These are phyloP conservation scores for Nomia melanderi DNA, from an alignment of 1,140 invertebrate genomes.

Conservation along the genomic window DNA sequence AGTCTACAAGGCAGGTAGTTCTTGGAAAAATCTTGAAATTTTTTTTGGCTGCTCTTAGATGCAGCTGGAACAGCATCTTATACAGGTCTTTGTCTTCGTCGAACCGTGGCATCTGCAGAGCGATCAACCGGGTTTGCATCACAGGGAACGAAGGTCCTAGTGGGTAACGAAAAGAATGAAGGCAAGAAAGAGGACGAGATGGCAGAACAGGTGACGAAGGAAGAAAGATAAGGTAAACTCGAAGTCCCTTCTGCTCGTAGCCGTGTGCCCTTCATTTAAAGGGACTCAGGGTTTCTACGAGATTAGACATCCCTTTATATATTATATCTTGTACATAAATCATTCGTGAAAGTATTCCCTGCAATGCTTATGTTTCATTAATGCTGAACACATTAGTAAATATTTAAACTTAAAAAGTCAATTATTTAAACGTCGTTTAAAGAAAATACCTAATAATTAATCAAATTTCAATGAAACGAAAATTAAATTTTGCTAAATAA, in stretches of 20 bases:
- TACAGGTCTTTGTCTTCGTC: slow-evolving; percentile 29
- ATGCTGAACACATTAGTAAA: no score
- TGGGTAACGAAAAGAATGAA: slow-evolving; percentile 10
- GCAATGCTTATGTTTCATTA: no score
- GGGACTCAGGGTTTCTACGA: slow-evolving; percentile 2
- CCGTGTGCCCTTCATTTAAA: slow-evolving; percentile 38
- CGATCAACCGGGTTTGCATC: slow-evolving; percentile 16
- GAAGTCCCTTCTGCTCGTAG: slow-evolving; percentile 7
- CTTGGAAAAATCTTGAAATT: slow-evolving; percentile 27
- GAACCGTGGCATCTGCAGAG: slow-evolving; percentile 23
- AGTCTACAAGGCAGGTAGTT: slow-evolving; percentile 38
- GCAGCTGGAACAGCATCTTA: neutral
- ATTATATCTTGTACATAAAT: no score
- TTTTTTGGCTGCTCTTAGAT: slow-evolving; percentile 1
- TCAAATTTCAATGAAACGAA: no score
- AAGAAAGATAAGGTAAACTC: slow-evolving; percentile 14
- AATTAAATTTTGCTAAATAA: no score
- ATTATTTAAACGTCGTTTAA: no score
- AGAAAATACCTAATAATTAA: no score
- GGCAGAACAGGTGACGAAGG: neutral
- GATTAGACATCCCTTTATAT: neutral
- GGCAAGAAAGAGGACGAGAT: neutral
- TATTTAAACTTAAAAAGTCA: no score
- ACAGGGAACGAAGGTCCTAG: slow-evolving; percentile 6
- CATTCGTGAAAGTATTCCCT: no score